Evolutionary conservation across 2,797 vertebrate species (phyloP), one percentile per base, ranked within the genome.

Genomic region (Typhlichthys eigenmanni): DNA sequence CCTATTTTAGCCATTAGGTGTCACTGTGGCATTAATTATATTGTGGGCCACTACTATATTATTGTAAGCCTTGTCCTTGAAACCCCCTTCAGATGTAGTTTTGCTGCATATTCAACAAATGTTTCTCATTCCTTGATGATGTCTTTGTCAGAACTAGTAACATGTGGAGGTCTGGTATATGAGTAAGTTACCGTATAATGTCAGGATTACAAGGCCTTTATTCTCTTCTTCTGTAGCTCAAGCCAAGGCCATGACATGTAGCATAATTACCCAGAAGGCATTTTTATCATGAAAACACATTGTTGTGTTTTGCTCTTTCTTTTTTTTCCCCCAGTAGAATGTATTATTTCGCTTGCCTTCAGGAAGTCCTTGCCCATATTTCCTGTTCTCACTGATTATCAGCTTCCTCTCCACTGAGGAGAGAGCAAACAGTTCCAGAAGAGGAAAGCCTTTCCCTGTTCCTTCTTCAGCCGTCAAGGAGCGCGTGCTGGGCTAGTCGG

Each of bases 301-400:
- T 77, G 66, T 51, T 45, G 10, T 13, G 48, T 16, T 43, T 56
- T 58, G 60, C 54, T 58, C 48, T 16, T 52, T 64, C 55, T 72
- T 75, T 80, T 71, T 66, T 60, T 76, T 80, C 84, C 85, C 86
- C 5, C 62, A 66, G 45, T 72, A 60, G 70, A 75, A 76, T 83
- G 76, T 87, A 68, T 91, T 90, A 76, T 91, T 90, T 85, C 87
- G 86, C 86, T 83, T 85, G 74, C 80, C 70, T 80, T 74, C 90
- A 91, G 88, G 92, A 92, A 92, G 88, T 92, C 89, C 89, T 91
- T 88, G 90, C 87, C 85, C 63, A 80, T 80, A 78, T 89, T 91
- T 91, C 92, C 92, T 93, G 88, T 89, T 91, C 90, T 89, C 87
- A 83, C 87, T 90, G 89, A 93, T 90, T 92, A 90, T 92, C 89